Base-by-base conservation (phyloP, 2,113 vertebrate species). In the Calyptomena viridis region DNA sequence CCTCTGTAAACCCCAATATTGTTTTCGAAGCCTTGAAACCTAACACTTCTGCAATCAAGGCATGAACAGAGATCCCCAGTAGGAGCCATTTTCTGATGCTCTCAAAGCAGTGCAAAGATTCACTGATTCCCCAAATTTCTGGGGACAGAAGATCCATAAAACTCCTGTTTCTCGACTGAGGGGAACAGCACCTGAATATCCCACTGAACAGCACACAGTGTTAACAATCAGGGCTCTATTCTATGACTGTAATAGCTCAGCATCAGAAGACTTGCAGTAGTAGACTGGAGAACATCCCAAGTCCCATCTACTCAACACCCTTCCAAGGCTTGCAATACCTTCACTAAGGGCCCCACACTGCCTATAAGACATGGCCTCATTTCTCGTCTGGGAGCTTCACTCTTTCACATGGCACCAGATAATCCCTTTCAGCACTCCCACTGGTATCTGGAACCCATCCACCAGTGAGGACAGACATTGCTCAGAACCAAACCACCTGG, bases 341-440 rank as follows among this genome's bases (percentile, higher is more conserved):
- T 76, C 59, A 28, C 44, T 25, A n/a, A 90, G 47, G 50, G 27
- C 80, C 74, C 81, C 76, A 69, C 42, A 55, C 31, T 2, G 25
- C 50, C 46, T 77, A 8, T 27, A 63, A 53, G 68, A 90, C 1
- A 1, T 17, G 50, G 59, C 75, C 82, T 81, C 79, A 55, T 93
- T 95, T 91, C 82, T 82, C 59, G 79, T 39, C 71, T 0, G 0
- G 33, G 50, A 94, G 74, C 82, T 75, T 87, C 50, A 22, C 24
- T 74, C 87, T 93, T 85, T 85, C 1, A 0, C 84, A 71, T 94
- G n/a, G 63, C 50, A 91, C 22, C 89, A 86, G 75, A 79, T 62
- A 95, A 96, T 85, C 67, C 59, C 76, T 77, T 85, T 83, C 71
- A 94, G 74, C 78, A 73, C 42, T 95, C 82, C 84, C 75, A 77